phyloP scores from a whole-genome alignment of 2,888 invertebrate genomes.

The Mythimna albipuncta region DNA sequence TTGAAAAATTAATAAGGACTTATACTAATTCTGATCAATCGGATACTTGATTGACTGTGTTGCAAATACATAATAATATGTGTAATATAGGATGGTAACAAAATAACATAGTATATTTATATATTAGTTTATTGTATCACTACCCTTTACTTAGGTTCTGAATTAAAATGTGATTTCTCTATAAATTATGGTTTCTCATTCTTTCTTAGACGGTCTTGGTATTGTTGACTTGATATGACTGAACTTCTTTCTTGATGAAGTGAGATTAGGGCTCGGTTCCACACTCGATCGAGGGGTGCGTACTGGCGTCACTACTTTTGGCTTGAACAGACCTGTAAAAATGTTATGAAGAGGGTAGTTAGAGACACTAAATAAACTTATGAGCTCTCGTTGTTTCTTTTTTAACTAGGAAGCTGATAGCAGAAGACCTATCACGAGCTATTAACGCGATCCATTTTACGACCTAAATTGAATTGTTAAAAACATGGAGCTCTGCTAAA shows the following conservation, averaged over 20 bases:
- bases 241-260: conserved; percentile 79
- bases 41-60: conserved; percentile 61
- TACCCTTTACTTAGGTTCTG: conserved; percentile 50
- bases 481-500: no score
- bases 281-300: conserved; percentile 66
- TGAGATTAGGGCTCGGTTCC: conserved; percentile 78
- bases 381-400: not conserved
- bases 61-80: conserved; percentile 21
- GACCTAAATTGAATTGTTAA: no score
- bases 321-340: conserved; percentile 78
- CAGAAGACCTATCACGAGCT: no score
- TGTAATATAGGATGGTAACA: conserved; percentile 46
- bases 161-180: conserved; percentile 49
- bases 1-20: conserved; percentile 79
- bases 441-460: no score
- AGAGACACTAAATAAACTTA: not conserved
- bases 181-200: conserved; percentile 63
- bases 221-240: conserved; percentile 87
- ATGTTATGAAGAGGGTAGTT: not conserved
- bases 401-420: not conserved
- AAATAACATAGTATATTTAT: conserved; percentile 52
- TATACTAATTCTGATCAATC: conserved; percentile 76
- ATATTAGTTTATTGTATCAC: conserved; percentile 62
- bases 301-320: conserved; percentile 78
- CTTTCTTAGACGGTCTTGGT: conserved; percentile 80